These are phyloP conservation scores for Spinus pinus DNA, from an alignment of 2,797 vertebrate genomes.

Conservation along the genomic window DNA sequence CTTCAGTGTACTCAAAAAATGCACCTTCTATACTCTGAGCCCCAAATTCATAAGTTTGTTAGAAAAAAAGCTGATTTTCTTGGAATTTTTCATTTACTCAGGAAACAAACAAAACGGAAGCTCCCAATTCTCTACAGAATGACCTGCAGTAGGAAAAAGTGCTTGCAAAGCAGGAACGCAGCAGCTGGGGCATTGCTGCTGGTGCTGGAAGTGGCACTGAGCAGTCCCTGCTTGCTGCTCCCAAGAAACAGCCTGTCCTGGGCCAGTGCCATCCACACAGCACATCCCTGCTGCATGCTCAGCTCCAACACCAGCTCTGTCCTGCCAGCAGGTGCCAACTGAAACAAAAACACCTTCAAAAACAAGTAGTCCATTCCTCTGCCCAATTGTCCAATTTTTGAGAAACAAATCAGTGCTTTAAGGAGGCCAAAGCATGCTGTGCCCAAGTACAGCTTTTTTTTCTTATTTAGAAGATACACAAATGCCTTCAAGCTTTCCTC, in stretches of 20 bases:
- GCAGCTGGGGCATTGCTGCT: background rate
- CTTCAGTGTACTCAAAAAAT: background rate
- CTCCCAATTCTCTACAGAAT: background rate
- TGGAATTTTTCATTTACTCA: background rate
- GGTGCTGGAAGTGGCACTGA: background rate
- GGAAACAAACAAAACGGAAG: background rate
- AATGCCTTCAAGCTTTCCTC: background rate
- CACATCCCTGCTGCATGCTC: accelerated
- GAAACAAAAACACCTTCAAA: background rate
- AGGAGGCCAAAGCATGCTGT: background rate
- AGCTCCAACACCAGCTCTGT: background rate
- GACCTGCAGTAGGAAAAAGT: background rate
- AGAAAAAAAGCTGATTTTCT: background rate
- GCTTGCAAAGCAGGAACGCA: background rate
- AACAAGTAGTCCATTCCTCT: background rate
- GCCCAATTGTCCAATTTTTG: background rate
- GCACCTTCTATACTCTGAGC: background rate
- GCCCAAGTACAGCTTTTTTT: background rate
- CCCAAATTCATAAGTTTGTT: background rate
- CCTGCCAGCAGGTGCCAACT: background rate
- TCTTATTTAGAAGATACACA: background rate
- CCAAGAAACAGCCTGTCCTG: background rate
- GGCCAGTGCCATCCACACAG: background rate
- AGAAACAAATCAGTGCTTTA: background rate
- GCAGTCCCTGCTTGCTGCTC: background rate